These are phyloP conservation scores for Stenchaetothrips biformis DNA, from an alignment of 2,888 invertebrate genomes.

Conservation along the genomic window DNA sequence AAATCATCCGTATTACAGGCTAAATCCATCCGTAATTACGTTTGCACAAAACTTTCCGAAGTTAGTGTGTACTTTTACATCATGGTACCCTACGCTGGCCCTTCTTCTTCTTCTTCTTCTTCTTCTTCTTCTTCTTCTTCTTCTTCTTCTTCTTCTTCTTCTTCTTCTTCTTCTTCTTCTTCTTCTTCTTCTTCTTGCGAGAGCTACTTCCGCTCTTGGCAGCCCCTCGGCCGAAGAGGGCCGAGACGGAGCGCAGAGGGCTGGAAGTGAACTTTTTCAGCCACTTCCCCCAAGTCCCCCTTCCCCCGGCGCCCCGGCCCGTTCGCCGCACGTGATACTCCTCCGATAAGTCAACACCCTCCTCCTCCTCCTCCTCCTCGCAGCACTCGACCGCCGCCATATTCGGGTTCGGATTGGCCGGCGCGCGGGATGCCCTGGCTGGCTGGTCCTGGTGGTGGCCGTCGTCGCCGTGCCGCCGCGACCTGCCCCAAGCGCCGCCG, in stretches of 20 bases:
- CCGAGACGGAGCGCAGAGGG: background rate
- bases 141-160: background rate
- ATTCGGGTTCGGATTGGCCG: too few relatives aligned
- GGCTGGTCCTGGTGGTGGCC: too few relatives aligned
- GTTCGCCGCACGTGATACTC: background rate
- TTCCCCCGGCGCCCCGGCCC: background rate
- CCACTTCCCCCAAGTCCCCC: background rate
- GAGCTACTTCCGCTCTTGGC: conserved; percentile 15
- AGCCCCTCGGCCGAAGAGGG: conserved; percentile 1
- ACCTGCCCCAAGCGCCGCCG: too few relatives aligned
- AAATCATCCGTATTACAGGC: too few relatives aligned
- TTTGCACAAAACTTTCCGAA: too few relatives aligned
- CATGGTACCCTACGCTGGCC: too few relatives aligned
- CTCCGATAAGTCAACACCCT: background rate
- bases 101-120: background rate
- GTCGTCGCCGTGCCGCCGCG: too few relatives aligned
- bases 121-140: background rate
- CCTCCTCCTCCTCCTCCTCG: background rate
- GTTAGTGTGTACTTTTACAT: too few relatives aligned
- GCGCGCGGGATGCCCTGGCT: too few relatives aligned
- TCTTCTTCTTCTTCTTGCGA: background rate
- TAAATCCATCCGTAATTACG: too few relatives aligned
- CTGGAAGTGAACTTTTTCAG: background rate
- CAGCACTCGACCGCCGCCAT: background rate
- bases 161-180: background rate